Base-by-base conservation (phyloP, 2,797 vertebrate species). In the Tolypeutes matacus region DNA sequence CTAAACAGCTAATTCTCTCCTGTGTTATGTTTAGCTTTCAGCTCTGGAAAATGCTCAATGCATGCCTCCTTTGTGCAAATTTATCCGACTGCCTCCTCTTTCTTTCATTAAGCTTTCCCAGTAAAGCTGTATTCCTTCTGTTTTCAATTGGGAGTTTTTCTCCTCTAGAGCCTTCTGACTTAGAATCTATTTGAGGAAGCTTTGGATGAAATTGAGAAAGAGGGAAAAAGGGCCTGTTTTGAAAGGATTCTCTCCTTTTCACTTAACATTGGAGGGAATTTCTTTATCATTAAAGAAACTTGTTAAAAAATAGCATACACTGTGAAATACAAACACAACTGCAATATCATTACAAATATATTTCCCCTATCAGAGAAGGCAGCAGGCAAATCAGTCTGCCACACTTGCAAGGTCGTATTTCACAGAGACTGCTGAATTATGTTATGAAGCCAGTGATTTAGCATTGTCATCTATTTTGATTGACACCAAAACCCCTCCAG, bases 401-500 rank as follows among this genome's bases (percentile, higher is more conserved):
- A 42, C 75, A 86, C 64, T 67, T 46, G 27, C 81, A 84, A 96
- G 95, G 93, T 93, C 73, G 34, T 95, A 96, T 95, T 97, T 97
- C 95, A 97, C 23, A 31, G n/a, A 86, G 95, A 94, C 36, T 81
- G 64, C 12, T 96, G 88, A 96, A 91, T 97, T 95, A 81, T 88
- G 94, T 95, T 88, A 83, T 72, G 56, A 96, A 90, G 72, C 89
- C 72, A 46, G 64, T 85, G 89, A 95, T 95, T 97, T 96, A 96
- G 77, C 91, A 88, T 85, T 94, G 96, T 91, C 92, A 86, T 96
- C 94, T 95, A 72, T 80, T 96, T 96, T 97, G 97, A 97, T 95
- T 97, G 97, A 96, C 97, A 97, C 89, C 86, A 86, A 95, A 92
- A 97, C 64, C 69, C 96, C 96, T 97, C 91, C 42, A 96, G 95